Conservation (phyloP, 2,888 invertebrate genomes). For the Hymenopus coronatus region DNA sequence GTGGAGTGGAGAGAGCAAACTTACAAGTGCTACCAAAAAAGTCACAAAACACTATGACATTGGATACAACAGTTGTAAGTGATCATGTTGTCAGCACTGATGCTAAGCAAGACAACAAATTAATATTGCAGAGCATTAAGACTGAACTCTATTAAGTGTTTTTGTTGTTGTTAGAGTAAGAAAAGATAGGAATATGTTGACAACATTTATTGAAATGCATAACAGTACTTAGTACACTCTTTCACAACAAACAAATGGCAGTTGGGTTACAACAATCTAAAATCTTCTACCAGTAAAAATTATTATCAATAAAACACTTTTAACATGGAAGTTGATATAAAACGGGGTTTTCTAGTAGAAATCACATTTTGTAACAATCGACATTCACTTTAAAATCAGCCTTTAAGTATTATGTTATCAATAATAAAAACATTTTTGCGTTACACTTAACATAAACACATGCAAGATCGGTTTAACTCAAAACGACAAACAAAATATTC, state of each 20-base stretch:
- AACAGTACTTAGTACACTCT: not conserved
- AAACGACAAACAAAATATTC: not conserved
- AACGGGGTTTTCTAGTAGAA: constrained; percentile 19
- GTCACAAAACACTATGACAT: no score
- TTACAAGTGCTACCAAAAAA: no score
- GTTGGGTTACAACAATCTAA: not conserved
- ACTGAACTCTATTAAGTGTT: no score
- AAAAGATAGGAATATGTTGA: no score
- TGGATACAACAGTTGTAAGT: no score
- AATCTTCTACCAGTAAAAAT: not conserved
- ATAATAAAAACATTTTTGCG: not conserved
- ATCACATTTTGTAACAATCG: constrained; percentile 6
- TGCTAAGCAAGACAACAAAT: no score
- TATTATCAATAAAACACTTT: not conserved
- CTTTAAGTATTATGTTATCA: constrained; percentile 9
- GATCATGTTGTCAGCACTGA: no score
- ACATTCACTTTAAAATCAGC: constrained; percentile 26
- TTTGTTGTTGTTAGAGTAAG: no score
- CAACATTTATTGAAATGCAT: not conserved
- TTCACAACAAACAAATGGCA: not conserved
- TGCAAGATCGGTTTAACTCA: not conserved
- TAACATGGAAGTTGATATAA: not conserved
- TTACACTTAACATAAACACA: not conserved
- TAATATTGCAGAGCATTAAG: no score
- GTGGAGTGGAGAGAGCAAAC: no score